Conservation (phyloP, 2,797 vertebrate genomes). For the Gallinago solitaria region DNA sequence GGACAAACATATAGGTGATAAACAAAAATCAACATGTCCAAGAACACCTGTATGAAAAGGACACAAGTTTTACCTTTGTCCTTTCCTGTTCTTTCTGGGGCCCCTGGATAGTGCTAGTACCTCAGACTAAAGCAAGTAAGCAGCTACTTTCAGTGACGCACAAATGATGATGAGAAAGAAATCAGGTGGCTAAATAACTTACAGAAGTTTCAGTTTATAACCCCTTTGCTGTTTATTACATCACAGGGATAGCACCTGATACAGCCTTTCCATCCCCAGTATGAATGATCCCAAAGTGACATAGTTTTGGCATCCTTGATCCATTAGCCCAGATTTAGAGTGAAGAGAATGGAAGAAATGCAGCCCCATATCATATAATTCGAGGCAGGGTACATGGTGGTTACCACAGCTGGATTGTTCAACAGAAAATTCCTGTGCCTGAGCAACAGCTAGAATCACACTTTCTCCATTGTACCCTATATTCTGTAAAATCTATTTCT, state of each 20-base stretch:
- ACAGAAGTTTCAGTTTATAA: neutral
- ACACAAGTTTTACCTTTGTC: neutral
- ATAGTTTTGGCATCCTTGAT: neutral
- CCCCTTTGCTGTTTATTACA: neutral
- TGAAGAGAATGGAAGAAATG: neutral
- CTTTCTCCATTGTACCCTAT: neutral
- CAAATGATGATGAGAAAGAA: neutral
- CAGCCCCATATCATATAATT: neutral
- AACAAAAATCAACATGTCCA: neutral
- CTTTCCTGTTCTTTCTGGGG: neutral
- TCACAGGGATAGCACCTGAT: neutral
- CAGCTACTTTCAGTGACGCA: neutral
- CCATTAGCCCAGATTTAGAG: neutral
- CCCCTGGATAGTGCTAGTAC: neutral
- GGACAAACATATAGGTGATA: neutral
- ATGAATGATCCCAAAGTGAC: neutral
- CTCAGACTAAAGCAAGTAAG: neutral
- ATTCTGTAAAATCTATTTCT: neutral
- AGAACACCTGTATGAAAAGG: neutral
- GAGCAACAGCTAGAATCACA: neutral
- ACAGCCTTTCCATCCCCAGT: neutral
- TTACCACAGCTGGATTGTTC: neutral
- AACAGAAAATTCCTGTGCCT: neutral
- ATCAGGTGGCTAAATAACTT: neutral
- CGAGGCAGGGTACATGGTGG: rapidly evolving